These are phyloP conservation scores for Drosophila athabasca DNA, from an alignment of 1,140 invertebrate species.

Conservation along the genomic window DNA sequence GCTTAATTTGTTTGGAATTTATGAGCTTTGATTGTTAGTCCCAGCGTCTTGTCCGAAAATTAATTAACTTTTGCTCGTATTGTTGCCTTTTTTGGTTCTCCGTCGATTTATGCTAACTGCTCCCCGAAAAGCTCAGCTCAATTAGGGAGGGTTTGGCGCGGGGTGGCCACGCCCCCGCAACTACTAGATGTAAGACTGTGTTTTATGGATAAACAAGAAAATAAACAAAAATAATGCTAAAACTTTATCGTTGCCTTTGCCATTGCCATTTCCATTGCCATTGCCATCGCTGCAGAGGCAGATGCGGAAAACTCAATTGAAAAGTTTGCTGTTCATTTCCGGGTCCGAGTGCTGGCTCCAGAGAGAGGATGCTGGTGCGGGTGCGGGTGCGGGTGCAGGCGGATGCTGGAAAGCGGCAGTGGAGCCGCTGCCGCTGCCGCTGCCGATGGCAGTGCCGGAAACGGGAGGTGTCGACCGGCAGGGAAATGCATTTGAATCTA, in stretches of 20 bases:
- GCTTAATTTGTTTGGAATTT: constrained; percentile 72
- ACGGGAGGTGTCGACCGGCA: constrained; percentile 63
- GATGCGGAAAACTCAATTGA: constrained; percentile 71
- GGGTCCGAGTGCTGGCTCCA: constrained; percentile 34
- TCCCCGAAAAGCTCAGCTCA: constrained; percentile 29
- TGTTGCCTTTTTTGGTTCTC: constrained; percentile 13
- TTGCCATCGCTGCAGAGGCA: constrained; percentile 13
- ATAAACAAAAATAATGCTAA: constrained; percentile 71
- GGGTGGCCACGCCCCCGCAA: not conserved
- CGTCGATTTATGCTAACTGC: constrained; percentile 54
- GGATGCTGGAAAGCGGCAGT: no score
- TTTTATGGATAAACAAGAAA: constrained; percentile 67
- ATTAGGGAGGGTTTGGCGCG: constrained; percentile 30
- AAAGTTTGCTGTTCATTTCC: constrained; percentile 76
- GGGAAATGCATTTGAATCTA: constrained; percentile 76
- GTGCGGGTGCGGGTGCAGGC: no score
- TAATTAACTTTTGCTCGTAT: constrained; percentile 53
- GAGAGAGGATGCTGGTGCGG: not conserved
- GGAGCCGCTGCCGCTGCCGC: no score
- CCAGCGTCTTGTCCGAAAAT: constrained; percentile 40
- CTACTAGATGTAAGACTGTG: constrained; percentile 23
- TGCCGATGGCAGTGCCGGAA: constrained; percentile 37
- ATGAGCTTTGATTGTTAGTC: constrained; percentile 63
- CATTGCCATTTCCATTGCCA: constrained; percentile 4
- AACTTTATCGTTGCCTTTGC: constrained; percentile 55